Evolutionary conservation across 2,113 vertebrate species (phyloP).

Genomic region (Zeus faber): DNA sequence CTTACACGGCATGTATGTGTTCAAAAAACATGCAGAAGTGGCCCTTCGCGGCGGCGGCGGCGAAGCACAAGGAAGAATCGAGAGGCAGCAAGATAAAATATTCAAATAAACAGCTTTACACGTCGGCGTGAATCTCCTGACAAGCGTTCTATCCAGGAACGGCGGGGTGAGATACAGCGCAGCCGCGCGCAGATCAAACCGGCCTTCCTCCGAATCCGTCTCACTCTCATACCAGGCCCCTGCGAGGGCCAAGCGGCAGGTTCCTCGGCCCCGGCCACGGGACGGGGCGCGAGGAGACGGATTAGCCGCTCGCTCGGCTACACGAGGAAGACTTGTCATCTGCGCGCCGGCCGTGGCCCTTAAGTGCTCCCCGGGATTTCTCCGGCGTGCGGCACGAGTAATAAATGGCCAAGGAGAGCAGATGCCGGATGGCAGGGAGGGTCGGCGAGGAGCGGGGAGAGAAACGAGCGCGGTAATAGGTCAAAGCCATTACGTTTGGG

Average conservation of each 20-base stretch:
- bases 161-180: conserved; percentile 10
- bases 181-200: conserved; percentile 38
- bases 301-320: conserved; percentile 44
- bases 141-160: conserved; percentile 28
- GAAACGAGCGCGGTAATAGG: conserved; percentile 31
- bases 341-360: conserved; percentile 30
- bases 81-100: conserved; percentile 16
- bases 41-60: conserved; percentile 17
- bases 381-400: conserved; percentile 9
- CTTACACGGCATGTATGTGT: conserved; percentile 22
- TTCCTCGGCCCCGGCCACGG: conserved; percentile 26
- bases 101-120: conserved; percentile 45
- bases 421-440: conserved; percentile 32
- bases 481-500: conserved; percentile 55
- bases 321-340: conserved; percentile 41
- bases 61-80: conserved; percentile 12
- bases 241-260: conserved; percentile 22
- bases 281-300: conserved; percentile 41
- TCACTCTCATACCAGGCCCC: conserved; percentile 41
- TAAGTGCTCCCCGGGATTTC: conserved; percentile 21
- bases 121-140: conserved; percentile 37
- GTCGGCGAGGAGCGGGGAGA: conserved; percentile 1
- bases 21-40: conserved; percentile 27
- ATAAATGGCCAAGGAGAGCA: conserved; percentile 44
- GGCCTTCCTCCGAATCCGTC: conserved; percentile 41